Percentiles rank a stretch among this genome's conserved stretches.
These are phyloP conservation scores for Holacanthus passer DNA, from an alignment of 2,113 vertebrate species.

Conservation along the genomic window DNA sequence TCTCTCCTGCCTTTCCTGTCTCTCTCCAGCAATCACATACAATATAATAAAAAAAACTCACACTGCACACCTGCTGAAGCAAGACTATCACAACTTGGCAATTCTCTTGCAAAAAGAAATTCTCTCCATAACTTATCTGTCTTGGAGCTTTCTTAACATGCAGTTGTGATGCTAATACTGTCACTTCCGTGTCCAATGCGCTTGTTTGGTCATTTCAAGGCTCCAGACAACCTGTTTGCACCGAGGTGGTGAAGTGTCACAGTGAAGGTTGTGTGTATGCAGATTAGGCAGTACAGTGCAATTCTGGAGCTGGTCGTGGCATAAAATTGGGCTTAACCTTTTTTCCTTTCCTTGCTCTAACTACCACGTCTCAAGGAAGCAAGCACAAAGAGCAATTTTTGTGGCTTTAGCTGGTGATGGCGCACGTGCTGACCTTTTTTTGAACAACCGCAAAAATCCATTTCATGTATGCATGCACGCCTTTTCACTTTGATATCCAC, in stretches of 20 bases:
- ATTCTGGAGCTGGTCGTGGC: conserved; percentile 1
- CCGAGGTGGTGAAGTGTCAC: not conserved
- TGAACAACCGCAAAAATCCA: not conserved
- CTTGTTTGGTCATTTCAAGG: not conserved
- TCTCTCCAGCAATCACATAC: not conserved
- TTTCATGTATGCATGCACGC: not conserved
- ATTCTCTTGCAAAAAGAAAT: not conserved
- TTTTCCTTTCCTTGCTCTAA: not conserved
- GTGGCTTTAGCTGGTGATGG: not conserved
- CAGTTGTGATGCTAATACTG: not conserved
- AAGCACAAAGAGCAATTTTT: not conserved
- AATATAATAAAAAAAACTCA: not conserved
- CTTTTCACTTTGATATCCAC: not conserved
- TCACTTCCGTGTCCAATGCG: not conserved
- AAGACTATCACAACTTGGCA: not conserved
- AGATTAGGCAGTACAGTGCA: conserved; percentile 12
- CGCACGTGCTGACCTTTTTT: not conserved
- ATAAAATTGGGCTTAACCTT: conserved; percentile 16
- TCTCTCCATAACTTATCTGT: not conserved
- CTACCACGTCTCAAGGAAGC: not conserved
- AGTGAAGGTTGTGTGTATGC: conserved; percentile 1
- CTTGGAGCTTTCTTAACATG: not conserved
- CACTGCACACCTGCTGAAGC: not conserved
- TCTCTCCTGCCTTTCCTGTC: no score
- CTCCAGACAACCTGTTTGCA: not conserved